Conservation (phyloP, 2,113 vertebrate genomes). For the Sander vitreus region DNA sequence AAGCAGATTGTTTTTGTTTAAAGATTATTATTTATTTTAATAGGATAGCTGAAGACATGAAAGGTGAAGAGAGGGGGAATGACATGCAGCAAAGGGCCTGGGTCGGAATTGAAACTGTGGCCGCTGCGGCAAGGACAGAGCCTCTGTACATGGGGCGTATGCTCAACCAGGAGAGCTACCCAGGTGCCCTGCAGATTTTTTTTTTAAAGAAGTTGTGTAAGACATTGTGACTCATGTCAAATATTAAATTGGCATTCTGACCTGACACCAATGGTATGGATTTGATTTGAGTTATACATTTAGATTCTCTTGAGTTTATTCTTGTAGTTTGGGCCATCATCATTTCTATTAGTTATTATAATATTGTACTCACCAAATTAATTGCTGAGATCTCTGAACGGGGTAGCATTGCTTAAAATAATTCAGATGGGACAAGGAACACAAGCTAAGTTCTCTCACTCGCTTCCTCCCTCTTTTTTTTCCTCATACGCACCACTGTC, state of each 20-base stretch:
- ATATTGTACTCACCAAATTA: neutral
- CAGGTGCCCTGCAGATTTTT: no score
- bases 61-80: no score
- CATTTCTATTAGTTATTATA: neutral
- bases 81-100: no score
- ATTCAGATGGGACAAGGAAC: neutral
- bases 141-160: no score
- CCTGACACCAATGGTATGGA: neutral
- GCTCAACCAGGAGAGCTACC: no score
- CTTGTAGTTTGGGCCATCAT: neutral
- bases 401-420: neutral
- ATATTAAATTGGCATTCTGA: neutral
- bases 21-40: no score
- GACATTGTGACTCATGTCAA: no score
- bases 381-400: neutral
- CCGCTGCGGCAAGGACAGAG: no score
- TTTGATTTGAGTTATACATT: neutral
- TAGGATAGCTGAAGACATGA: no score
- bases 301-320: neutral
- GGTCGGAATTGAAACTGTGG: no score
- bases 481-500: constrained; percentile 41
- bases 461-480: constrained; percentile 20
- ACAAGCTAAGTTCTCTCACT: constrained; percentile 11
- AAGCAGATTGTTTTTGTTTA: no score
- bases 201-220: neutral